A percentile compares a stretch with the other conserved stretches of the same genome.
Evolutionary conservation across 2,113 vertebrate genomes (phyloP).

Genomic region (Callipepla squamata): DNA sequence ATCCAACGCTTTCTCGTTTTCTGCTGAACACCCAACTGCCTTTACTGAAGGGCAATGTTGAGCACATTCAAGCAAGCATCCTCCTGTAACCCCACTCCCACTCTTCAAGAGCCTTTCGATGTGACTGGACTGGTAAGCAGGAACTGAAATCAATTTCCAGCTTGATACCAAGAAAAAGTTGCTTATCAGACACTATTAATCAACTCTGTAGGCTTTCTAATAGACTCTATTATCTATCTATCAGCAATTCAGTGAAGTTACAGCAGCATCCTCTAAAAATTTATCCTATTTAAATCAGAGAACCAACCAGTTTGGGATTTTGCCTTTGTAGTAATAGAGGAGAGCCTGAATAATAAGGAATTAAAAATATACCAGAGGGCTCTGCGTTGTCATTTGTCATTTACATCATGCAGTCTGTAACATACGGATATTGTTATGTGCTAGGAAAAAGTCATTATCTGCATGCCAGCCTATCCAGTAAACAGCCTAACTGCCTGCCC

Average conservation of each 20-base stretch:
- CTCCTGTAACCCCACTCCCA: conserved; percentile 4
- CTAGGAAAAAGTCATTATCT: conserved; percentile 4
- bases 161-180: conserved; percentile 51
- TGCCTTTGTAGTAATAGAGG: background rate
- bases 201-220: conserved; percentile 25
- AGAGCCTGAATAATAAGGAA: background rate
- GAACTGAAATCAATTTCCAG: conserved; percentile 65
- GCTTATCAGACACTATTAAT: conserved; percentile 63
- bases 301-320: background rate
- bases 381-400: conserved; percentile 21
- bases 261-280: background rate
- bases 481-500: background rate
- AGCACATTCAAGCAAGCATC: background rate
- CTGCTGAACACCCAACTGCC: background rate
- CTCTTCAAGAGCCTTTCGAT: conserved; percentile 47
- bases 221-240: conserved; percentile 46
- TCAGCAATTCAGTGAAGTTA: conserved; percentile 27
- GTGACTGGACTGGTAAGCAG: conserved; percentile 66
- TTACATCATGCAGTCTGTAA: background rate
- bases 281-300: background rate
- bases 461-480: background rate
- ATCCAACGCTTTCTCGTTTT: conserved; percentile 2
- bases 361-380: background rate
- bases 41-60: conserved; percentile 40
- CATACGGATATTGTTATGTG: background rate